Evolutionary conservation across 2,888 invertebrate genomes (phyloP).

Genomic region (Cactoblastis cactorum): DNA sequence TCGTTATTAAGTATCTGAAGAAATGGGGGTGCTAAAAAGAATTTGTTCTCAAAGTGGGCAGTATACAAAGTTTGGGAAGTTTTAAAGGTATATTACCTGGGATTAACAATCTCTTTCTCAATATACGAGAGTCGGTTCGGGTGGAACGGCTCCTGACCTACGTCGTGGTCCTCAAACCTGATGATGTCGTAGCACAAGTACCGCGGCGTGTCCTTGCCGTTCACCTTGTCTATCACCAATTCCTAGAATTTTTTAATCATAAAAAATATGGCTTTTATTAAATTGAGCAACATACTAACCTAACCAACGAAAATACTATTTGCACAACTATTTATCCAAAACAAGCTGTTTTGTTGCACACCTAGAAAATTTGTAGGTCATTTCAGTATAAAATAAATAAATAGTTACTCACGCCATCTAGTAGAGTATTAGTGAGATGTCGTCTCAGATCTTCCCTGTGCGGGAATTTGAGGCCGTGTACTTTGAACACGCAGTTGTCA

Average conservation of each 20-base stretch:
- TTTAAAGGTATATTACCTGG: no score
- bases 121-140: slow-evolving; percentile 89
- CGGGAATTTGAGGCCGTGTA: slow-evolving; percentile 89
- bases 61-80: no score
- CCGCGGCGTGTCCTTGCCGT: slow-evolving; percentile 87
- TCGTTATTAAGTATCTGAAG: no score
- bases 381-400: no score
- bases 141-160: slow-evolving; percentile 87
- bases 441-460: slow-evolving; percentile 84
- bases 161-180: slow-evolving; percentile 87
- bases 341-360: no score
- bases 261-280: no score
- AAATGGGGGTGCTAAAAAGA: no score
- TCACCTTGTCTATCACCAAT: slow-evolving; percentile 95
- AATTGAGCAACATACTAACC: no score
- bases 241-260: slow-evolving; percentile 81
- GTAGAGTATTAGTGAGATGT: slow-evolving; percentile 88
- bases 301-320: no score
- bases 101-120: slow-evolving; percentile 83
- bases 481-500: slow-evolving; percentile 94
- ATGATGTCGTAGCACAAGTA: slow-evolving; percentile 98
- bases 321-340: no score
- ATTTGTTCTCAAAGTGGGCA: no score
- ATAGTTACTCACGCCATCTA: slow-evolving; percentile 96
- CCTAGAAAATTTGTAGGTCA: no score